Conservation (phyloP, 2,113 vertebrate species). For the Trogon surrucura region DNA sequence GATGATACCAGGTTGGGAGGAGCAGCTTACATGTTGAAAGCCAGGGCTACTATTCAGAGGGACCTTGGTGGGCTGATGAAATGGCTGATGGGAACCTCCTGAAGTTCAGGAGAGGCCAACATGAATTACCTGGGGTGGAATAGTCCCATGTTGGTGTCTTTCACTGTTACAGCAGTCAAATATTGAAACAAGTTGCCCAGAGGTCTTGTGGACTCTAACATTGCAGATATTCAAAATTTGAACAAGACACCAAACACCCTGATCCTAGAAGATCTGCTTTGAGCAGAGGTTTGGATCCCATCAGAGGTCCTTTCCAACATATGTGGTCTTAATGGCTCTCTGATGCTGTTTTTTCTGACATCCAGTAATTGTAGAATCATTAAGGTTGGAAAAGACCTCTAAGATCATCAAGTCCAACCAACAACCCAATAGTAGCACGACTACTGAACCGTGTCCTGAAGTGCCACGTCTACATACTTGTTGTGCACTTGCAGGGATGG, state of each 20-base stretch:
- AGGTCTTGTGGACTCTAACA: background rate
- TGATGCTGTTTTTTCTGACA: background rate
- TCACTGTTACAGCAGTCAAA: background rate
- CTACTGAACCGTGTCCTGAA: too few relatives aligned
- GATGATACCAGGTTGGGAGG: background rate
- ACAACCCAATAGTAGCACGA: too few relatives aligned
- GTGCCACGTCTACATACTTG: too few relatives aligned
- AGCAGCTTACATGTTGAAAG: background rate
- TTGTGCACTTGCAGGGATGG: too few relatives aligned
- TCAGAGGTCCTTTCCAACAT: background rate
- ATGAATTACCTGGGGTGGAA: background rate
- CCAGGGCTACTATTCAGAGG: background rate
- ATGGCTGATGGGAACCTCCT: background rate
- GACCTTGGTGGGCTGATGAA: background rate
- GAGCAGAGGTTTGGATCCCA: background rate
- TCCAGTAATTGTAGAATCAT: background rate
- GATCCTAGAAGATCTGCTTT: background rate
- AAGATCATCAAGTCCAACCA: too few relatives aligned
- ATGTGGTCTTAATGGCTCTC: rapidly evolving
- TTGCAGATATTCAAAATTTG: background rate
- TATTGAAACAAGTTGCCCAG: background rate
- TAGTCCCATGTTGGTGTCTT: background rate
- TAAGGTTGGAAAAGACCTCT: too few relatives aligned
- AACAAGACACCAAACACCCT: background rate
- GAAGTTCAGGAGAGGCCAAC: background rate